A percentile compares a stretch with the other conserved stretches of the same genome.
Conservation (phyloP, 2,888 invertebrate genomes). For the Athetis lepigone region DNA sequence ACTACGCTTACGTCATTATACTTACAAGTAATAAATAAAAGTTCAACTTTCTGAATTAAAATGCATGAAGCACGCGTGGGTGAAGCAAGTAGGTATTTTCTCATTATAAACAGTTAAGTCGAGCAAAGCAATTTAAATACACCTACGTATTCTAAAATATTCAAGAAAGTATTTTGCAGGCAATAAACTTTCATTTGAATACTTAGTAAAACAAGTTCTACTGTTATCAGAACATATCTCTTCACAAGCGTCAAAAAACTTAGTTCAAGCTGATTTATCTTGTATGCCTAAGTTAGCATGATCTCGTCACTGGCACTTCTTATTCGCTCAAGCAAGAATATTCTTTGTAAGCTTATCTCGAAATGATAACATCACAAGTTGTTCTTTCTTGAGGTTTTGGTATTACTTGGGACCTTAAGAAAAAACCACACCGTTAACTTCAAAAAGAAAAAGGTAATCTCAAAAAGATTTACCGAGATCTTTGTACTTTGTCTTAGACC, state of each 20-base stretch:
- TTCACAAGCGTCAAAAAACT: background rate
- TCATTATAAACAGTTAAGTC: background rate
- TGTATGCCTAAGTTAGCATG: background rate
- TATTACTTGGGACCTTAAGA: background rate
- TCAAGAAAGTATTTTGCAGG: background rate
- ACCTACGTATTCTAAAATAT: background rate
- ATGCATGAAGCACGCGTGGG: background rate
- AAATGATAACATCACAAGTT: slow-evolving; percentile 19
- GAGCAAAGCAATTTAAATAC: too few species aligned
- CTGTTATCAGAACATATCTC: slow-evolving; percentile 1
- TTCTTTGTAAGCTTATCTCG: background rate
- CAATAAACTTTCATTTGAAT: background rate
- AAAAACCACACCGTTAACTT: background rate
- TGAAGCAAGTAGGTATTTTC: background rate
- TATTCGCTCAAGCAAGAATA: slow-evolving; percentile 10
- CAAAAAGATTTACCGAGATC: background rate
- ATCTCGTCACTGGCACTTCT: slow-evolving; percentile 7
- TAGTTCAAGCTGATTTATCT: slow-evolving; percentile 30
- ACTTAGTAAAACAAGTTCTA: background rate
- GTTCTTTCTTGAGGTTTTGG: background rate
- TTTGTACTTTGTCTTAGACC: slow-evolving; percentile 5
- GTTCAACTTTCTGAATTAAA: background rate
- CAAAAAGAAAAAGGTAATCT: background rate
- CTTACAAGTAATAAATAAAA: slow-evolving; percentile 14
- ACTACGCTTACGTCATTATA: too few species aligned